A percentile compares a stretch with the other conserved stretches of the same genome.
Evolutionary conservation across 2,888 invertebrate species (phyloP).

Genomic region (Melolontha melolontha): DNA sequence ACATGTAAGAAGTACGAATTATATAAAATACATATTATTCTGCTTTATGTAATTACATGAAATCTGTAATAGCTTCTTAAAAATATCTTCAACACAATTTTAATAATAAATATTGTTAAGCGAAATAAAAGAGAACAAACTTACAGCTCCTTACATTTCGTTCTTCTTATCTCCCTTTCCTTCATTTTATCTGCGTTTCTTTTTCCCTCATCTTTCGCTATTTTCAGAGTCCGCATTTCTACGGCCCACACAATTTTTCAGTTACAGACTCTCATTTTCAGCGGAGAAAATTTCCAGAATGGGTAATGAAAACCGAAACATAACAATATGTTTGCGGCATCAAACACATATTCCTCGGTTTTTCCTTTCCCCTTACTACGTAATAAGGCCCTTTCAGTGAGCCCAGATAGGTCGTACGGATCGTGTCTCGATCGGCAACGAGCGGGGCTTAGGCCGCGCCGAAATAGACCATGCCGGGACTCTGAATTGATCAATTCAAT

Average conservation of each 20-base stretch:
- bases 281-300: constrained; percentile 42
- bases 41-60: too few relatives aligned
- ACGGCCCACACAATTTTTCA: constrained; percentile 39
- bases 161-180: constrained; percentile 17
- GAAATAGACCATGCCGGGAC: constrained; percentile 63
- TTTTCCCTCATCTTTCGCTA: constrained; percentile 20
- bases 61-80: too few relatives aligned
- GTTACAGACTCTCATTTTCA: constrained; percentile 39
- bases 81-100: neutral
- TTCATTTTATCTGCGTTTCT: neutral
- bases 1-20: too few relatives aligned
- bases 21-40: too few relatives aligned
- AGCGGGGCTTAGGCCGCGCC: constrained; percentile 57
- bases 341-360: constrained; percentile 64
- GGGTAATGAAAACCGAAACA: constrained; percentile 54
- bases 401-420: constrained; percentile 62
- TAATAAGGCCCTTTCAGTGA: constrained; percentile 63
- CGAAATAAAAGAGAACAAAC: constrained; percentile 3
- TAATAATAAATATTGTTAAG: constrained; percentile 10
- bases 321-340: constrained; percentile 65
- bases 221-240: constrained; percentile 30
- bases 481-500: constrained; percentile 67
- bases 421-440: constrained; percentile 61
- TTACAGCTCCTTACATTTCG: constrained; percentile 11
- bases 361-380: constrained; percentile 64